Conservation (phyloP, 2,113 vertebrate species). For the Oxyura jamaicensis region DNA sequence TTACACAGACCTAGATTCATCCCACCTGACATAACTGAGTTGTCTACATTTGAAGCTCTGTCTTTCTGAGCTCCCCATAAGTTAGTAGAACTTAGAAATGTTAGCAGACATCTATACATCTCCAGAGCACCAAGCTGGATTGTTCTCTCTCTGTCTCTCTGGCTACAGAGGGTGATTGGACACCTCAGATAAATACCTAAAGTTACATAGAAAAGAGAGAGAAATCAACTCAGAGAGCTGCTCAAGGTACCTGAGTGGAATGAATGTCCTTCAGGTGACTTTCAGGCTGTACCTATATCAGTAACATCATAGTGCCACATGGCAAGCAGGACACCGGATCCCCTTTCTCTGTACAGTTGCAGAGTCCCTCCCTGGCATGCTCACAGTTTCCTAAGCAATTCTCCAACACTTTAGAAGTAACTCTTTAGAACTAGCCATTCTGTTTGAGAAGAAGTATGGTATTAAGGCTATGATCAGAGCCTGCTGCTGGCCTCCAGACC, state of each 20-base stretch:
- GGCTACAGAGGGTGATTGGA: not conserved
- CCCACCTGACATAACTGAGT: not conserved
- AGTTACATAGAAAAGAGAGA: not conserved
- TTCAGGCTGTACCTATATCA: not conserved
- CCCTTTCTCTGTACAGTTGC: not conserved
- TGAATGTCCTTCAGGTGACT: not conserved
- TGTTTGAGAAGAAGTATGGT: not conserved
- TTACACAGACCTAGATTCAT: not conserved
- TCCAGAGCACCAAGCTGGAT: accelerated
- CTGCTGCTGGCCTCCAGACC: not conserved
- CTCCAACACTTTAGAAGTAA: not conserved
- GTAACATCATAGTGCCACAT: not conserved
- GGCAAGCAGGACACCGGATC: not conserved
- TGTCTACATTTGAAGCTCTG: not conserved
- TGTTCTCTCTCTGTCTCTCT: not conserved
- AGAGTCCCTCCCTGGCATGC: not conserved
- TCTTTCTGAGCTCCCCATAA: not conserved
- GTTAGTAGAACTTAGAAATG: not conserved
- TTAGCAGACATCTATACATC: not conserved
- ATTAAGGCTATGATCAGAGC: not conserved
- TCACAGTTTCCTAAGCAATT: not conserved
- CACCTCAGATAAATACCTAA: not conserved
- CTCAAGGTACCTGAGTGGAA: not conserved
- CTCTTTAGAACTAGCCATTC: not conserved
- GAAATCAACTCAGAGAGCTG: not conserved